Evolutionary conservation across 1,140 invertebrate species (phyloP), one percentile per base, ranked within the genome.

Genomic region (Luehdorfia chinensis): DNA sequence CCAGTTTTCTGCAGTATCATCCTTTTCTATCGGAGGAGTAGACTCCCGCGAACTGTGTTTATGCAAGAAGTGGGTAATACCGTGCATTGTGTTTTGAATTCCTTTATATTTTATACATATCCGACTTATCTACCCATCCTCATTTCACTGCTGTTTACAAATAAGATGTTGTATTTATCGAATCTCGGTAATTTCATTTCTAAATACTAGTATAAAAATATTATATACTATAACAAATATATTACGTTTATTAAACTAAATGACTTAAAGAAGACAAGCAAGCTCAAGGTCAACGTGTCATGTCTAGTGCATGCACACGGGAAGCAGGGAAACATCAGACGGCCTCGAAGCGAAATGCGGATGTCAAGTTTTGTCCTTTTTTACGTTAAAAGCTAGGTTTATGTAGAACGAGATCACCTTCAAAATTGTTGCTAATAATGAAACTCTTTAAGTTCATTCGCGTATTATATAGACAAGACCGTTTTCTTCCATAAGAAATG

Each of bases 41-140:
- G 71, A 58, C 30, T 81, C 77, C 16, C 73, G 61, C 4, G 73
- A 72, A 9, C 21, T 27, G 18, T 79, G 67, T 61, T 79, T 81
- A 36, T 79, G 71, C 2, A 83, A 45, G 51, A 78, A 79, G 55
- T 83, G 65, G 13, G 77, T 39, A 2, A 85, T 47, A 1, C 77
- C 71, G 51, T 81, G 77, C 81, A 85, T 85, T 48, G 61, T 76
- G 33, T 46, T 13, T 9, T 9, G 6, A 44, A 16, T 11, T 55
- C 13, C 46, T 31, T 18, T 7, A 0, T 37, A n/a, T 25, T 19
- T 37, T 23, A 23, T 11, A 37, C 9, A 1, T 18, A 21, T 16
- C 14, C 6, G 7, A 2, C 7, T 23, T 3, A 37, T 15, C 15
- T 34, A 37, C 12, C 21, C 34, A 12, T 8, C 34, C 19, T 7